Conservation (phyloP, 2,888 invertebrate species). For the Auanema sp. region DNA sequence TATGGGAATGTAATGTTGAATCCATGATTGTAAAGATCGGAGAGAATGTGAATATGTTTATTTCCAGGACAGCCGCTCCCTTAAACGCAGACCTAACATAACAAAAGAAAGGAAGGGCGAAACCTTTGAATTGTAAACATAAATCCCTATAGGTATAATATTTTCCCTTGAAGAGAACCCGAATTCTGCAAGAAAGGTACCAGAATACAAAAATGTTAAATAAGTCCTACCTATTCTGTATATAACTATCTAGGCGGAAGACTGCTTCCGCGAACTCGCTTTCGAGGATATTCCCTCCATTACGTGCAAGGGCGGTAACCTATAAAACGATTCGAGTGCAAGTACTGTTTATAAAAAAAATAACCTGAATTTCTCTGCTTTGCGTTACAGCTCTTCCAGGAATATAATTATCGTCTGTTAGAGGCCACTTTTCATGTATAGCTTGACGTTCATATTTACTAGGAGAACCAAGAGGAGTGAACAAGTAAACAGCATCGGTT, state of each 20-base stretch:
- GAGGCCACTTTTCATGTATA: constrained; percentile 63
- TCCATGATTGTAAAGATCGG: constrained; percentile 56
- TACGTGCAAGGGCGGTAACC: constrained; percentile 80
- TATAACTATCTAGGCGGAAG: constrained; percentile 54
- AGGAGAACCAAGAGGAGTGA: constrained; percentile 58
- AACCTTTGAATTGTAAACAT: constrained; percentile 55
- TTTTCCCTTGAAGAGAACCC: constrained; percentile 46
- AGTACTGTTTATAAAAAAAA: not conserved
- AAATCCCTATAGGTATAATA: constrained; percentile 57
- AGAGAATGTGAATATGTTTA: constrained; percentile 57
- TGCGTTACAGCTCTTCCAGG: constrained; percentile 64
- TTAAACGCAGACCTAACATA: constrained; percentile 14
- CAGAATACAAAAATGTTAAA: too few species aligned
- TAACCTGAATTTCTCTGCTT: constrained; percentile 60
- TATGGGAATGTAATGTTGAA: constrained; percentile 62
- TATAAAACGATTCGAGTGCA: constrained; percentile 20
- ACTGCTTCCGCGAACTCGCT: constrained; percentile 66
- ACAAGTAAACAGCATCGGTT: constrained; percentile 61
- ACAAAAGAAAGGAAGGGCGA: not conserved
- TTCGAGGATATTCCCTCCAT: constrained; percentile 79
- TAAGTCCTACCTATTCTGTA: constrained; percentile 40
- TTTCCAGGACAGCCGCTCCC: constrained; percentile 53
- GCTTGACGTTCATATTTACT: constrained; percentile 57
- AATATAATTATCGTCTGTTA: constrained; percentile 61
- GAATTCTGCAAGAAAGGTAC: constrained; percentile 11